Percentiles rank a stretch among this genome's conserved stretches.
Conservation (phyloP, 2,113 vertebrate genomes). For the Onychostoma macrolepis region DNA sequence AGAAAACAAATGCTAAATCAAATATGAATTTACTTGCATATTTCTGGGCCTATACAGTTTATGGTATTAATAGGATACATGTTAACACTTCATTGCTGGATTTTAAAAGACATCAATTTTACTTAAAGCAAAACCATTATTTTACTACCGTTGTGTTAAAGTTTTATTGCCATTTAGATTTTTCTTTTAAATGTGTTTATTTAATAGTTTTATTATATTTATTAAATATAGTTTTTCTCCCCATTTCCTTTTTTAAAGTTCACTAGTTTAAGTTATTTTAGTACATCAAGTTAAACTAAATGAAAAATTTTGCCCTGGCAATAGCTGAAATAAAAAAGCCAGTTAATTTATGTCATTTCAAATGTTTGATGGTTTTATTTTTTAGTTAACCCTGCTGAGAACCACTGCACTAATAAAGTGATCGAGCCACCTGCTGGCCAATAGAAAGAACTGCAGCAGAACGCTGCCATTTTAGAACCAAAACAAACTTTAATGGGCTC, state of each 20-base stretch:
- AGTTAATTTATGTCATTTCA: not conserved
- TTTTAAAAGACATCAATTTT: not conserved
- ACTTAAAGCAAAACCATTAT: not conserved
- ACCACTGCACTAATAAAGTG: too few species aligned
- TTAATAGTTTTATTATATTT: not conserved
- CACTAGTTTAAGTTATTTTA: not conserved
- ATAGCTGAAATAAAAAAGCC: not conserved
- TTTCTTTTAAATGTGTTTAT: not conserved
- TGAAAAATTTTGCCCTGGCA: not conserved
- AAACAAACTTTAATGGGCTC: constrained; percentile 7
- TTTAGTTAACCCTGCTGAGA: not conserved
- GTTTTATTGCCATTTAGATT: too few species aligned
- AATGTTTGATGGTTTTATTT: not conserved
- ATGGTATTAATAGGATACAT: not conserved
- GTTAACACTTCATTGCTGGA: not conserved
- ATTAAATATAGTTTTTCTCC: too few species aligned
- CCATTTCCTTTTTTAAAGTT: not conserved
- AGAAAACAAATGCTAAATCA: not conserved
- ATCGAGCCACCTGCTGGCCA: not conserved
- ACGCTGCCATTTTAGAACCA: constrained; percentile 4
- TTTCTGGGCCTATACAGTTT: not conserved
- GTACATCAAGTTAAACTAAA: not conserved
- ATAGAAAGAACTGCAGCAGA: not conserved
- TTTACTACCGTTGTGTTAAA: too few species aligned
- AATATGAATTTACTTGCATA: not conserved